phyloP scores from a whole-genome alignment of 1,140 invertebrate species.

The Trichonephila clavipes region DNA sequence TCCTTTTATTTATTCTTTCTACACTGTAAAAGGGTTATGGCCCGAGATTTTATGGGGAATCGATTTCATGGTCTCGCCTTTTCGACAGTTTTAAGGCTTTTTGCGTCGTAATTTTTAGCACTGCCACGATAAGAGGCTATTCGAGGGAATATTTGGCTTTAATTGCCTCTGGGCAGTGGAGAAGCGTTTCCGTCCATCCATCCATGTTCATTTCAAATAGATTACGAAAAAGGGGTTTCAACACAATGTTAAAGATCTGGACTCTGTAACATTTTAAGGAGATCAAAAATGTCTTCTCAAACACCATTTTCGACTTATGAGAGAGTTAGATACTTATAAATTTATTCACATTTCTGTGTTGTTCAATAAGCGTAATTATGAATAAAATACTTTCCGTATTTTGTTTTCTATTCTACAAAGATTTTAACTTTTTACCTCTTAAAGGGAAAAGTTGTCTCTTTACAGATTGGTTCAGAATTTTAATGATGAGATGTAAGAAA shows the following conservation, averaged over 20 bases:
- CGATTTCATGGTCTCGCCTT: slow-evolving; percentile 55
- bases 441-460: no score
- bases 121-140: slow-evolving; percentile 21
- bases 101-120: slow-evolving; percentile 50
- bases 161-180: neutral
- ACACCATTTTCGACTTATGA: no score
- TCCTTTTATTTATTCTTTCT: slow-evolving; percentile 24
- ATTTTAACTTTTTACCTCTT: no score
- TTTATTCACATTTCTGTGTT: no score
- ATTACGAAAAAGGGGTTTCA: neutral
- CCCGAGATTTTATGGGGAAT: slow-evolving; percentile 56
- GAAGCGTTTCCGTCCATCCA: neutral
- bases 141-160: slow-evolving; percentile 10
- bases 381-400: no score
- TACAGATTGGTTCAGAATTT: no score
- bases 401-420: no score
- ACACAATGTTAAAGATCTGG: neutral
- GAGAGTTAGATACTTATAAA: no score
- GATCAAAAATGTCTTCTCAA: no score
- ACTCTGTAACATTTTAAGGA: no score
- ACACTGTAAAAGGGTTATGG: slow-evolving; percentile 24
- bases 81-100: slow-evolving; percentile 53
- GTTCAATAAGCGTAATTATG: no score
- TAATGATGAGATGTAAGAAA: no score
- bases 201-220: neutral